Base-by-base conservation (phyloP, 2,888 invertebrate genomes). In the Ferrisia virgata region DNA sequence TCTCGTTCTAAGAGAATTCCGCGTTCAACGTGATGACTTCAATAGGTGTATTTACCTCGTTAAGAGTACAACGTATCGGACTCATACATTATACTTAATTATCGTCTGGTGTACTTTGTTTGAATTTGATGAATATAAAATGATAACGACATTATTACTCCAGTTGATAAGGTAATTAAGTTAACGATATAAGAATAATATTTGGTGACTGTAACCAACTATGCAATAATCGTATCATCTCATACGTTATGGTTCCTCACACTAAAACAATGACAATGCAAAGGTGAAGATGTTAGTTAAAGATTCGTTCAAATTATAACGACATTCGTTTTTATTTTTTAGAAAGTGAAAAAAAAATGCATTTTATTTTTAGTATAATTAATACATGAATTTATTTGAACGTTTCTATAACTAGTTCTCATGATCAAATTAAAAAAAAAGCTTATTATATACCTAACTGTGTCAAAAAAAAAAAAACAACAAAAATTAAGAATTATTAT, bases 281-380 rank as follows among this genome's bases (percentile, higher is more conserved):
- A 69, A 28, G 31, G 31, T 15, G 8, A 2, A 47, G 58, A 64
- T 4, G 2, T 64, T 15, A 15, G 64, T 64, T 28, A 31, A 64
- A 2, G 18, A 36, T 36, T 33, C 18, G 8, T 76, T 36, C 0
- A 76, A 76, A 36, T 76, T 76, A 36, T 36, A 76, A 76, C 28
- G 36, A 28, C 28, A 36, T 76, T 33, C 33, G 25, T 76, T 15
- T 76, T 76, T n/a, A 76, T 33, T 36, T 36, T 76, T 76, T 76
- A 76, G 72, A 76, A 76, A 76, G 72, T 28, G 72, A 76, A 76
- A 76, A 76, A n/a, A 25, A 58, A 69, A 2, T 69, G 69, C 69
- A 31, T 2, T 33, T n/a, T 22, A 53, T 53, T 53, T n/a, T 15
- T 2, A 43, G 13, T 15, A 13, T 43, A 43, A 43, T 43, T 43